phyloP scores from a whole-genome alignment of 64 coral and sea anemone species.

The Porites lutea region DNA sequence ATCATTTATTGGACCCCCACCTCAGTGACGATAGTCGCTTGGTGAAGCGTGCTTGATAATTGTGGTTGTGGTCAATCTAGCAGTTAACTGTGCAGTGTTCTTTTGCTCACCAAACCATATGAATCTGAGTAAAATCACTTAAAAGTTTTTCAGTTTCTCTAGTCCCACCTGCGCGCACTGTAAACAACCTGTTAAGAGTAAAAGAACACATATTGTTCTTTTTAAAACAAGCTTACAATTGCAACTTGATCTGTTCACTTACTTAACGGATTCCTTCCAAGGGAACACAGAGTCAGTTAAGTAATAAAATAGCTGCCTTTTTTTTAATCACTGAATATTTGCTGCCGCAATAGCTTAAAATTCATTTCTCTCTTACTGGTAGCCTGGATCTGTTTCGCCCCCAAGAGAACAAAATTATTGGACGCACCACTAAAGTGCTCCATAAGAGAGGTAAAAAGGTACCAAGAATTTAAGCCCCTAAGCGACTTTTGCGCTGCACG shows the following conservation, averaged over 20 bases:
- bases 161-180: background rate
- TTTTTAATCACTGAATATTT: background rate
- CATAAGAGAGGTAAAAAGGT: no score
- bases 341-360: no score
- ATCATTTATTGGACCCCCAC: no score
- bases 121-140: background rate
- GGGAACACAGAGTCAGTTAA: background rate
- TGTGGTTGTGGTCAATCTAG: no score
- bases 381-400: background rate
- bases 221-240: background rate
- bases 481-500: background rate
- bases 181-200: slow-evolving; percentile 13
- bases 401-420: background rate
- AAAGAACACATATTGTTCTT: background rate
- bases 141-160: background rate
- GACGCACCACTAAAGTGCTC: no score
- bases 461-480: background rate
- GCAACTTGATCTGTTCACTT: background rate
- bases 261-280: background rate
- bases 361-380: background rate
- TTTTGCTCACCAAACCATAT: no score
- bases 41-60: no score
- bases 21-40: no score
- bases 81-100: no score
- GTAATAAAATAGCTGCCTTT: background rate